Conservation (phyloP, 2,113 vertebrate species). For the Protomyctophum bolini region DNA sequence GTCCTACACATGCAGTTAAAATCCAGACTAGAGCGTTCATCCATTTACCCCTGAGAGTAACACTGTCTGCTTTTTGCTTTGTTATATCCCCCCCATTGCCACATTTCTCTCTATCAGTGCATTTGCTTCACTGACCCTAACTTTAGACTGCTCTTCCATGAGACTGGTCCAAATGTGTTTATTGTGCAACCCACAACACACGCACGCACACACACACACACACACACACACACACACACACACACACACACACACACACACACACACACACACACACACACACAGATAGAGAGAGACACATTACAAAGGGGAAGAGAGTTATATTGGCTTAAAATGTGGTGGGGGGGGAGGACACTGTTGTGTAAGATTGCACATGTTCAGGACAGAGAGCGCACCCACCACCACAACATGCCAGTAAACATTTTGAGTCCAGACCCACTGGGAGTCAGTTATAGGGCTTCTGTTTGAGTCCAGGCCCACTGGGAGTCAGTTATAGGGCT, state of each 20-base stretch:
- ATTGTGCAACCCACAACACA: background rate
- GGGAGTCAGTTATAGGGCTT: background rate
- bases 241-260: background rate
- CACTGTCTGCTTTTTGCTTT: no score
- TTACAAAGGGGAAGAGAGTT: background rate
- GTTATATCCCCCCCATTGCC: no score
- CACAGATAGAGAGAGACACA: background rate
- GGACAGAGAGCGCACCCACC: slow-evolving; percentile 6
- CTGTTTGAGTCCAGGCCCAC: slow-evolving; percentile 16
- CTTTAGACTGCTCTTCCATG: no score
- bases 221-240: background rate
- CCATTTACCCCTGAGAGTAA: no score
- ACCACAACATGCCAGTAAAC: background rate
- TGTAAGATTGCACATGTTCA: slow-evolving; percentile 36
- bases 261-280: slow-evolving; percentile 21
- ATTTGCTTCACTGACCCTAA: no score
- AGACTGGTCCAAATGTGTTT: no score
- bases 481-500: background rate
- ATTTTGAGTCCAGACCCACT: slow-evolving; percentile 21
- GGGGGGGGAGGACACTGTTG: background rate
- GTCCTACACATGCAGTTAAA: no score
- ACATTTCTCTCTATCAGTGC: no score
- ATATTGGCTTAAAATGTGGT: slow-evolving; percentile 19
- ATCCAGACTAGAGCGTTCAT: no score
- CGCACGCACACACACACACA: background rate